phyloP scores from a whole-genome alignment of 2,888 invertebrate genomes.

The Callimorpha dominula region DNA sequence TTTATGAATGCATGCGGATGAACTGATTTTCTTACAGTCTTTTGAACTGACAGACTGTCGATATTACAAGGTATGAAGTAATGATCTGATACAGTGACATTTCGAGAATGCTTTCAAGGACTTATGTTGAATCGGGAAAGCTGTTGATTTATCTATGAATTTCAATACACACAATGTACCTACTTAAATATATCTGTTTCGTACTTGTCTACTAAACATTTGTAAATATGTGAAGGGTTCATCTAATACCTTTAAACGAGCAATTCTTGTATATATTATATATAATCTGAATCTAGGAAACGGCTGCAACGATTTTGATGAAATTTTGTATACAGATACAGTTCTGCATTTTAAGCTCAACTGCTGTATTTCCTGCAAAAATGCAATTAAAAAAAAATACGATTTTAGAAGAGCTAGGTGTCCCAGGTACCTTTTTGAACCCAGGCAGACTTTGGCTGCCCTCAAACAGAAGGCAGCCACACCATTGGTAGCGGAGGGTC shows the following conservation, averaged over 20 bases:
- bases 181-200: not conserved
- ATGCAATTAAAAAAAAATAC: too few species aligned
- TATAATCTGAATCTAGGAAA: too few species aligned
- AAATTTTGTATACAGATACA: too few species aligned
- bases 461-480: too few species aligned
- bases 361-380: too few species aligned
- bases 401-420: too few species aligned
- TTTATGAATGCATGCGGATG: constrained; percentile 36
- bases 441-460: too few species aligned
- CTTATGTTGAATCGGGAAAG: constrained; percentile 3
- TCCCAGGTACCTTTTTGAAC: too few species aligned
- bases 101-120: constrained; percentile 28
- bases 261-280: too few species aligned
- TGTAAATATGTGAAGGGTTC: not conserved
- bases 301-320: too few species aligned
- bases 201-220: not conserved
- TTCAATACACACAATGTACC: not conserved
- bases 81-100: constrained; percentile 33
- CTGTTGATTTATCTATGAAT: constrained; percentile 2
- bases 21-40: constrained; percentile 42
- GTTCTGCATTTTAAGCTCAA: too few species aligned
- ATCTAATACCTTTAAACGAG: not conserved
- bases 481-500: too few species aligned
- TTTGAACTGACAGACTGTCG: constrained; percentile 40
- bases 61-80: constrained; percentile 26